A percentile compares a stretch with the other conserved stretches of the same genome.
Evolutionary conservation across 2,888 invertebrate genomes (phyloP).

Genomic region (Serrognathus titanus): DNA sequence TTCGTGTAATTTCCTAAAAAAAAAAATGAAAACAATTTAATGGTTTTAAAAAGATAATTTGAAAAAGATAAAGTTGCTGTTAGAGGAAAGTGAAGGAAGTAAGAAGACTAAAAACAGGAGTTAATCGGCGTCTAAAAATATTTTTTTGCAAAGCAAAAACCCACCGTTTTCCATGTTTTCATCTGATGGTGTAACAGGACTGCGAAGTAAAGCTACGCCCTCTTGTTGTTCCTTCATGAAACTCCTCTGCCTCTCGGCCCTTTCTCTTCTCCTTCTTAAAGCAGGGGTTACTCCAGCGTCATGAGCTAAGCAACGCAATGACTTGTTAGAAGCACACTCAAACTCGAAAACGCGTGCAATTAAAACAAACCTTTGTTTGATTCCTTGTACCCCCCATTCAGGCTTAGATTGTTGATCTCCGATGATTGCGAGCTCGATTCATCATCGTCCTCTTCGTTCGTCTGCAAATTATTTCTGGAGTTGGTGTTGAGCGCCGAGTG

Average conservation of each 20-base stretch:
- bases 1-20: constrained; percentile 57
- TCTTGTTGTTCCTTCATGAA: constrained; percentile 81
- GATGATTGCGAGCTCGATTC: constrained; percentile 62
- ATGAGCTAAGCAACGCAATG: constrained; percentile 41
- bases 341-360: not conserved
- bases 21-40: constrained; percentile 10
- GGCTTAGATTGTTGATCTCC: constrained; percentile 51
- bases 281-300: constrained; percentile 79
- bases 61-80: not conserved
- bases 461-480: constrained; percentile 27
- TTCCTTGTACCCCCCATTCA: constrained; percentile 58
- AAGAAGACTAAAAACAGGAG: no score
- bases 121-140: no score
- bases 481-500: constrained; percentile 31
- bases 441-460: constrained; percentile 49
- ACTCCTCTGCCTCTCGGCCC: constrained; percentile 80
- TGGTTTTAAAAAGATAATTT: not conserved
- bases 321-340: constrained; percentile 1
- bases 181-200: constrained; percentile 42
- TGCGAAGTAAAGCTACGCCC: constrained; percentile 54
- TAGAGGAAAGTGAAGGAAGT: no score
- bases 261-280: constrained; percentile 72
- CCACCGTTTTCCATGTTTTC: constrained; percentile 40
- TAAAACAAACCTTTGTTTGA: constrained; percentile 50
- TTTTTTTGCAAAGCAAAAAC: constrained; percentile 22